Conservation (phyloP, 2,888 invertebrate species). For the Noctua pronuba region DNA sequence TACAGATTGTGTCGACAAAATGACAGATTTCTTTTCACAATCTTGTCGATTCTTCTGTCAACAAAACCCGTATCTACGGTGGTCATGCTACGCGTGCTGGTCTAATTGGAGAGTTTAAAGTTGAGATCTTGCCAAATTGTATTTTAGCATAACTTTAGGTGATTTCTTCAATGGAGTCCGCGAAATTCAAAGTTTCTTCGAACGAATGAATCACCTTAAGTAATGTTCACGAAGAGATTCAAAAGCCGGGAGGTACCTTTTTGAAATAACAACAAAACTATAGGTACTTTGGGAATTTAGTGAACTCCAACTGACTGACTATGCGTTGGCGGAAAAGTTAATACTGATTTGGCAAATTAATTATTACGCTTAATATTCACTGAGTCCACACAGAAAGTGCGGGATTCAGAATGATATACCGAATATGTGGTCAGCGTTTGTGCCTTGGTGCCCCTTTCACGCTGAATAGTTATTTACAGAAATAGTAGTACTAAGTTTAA, state of each 20-base stretch:
- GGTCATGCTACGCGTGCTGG: no score
- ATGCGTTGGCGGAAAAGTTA: not conserved
- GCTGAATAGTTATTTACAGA: no score
- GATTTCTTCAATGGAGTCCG: not conserved
- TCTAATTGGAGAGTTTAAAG: not conserved
- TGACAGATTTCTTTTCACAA: no score
- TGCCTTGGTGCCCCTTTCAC: no score
- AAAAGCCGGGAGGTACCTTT: not conserved
- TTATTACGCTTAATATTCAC: not conserved
- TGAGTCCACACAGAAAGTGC: not conserved
- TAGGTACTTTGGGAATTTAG: not conserved
- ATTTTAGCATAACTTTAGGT: not conserved
- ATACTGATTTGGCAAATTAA: slow-evolving; percentile 1
- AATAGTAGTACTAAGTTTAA: no score
- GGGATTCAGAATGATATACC: no score
- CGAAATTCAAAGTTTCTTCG: not conserved
- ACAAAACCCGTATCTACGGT: no score
- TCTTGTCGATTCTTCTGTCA: no score
- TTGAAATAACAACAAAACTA: not conserved
- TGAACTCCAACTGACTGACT: not conserved
- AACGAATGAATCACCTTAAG: not conserved
- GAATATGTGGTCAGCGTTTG: no score
- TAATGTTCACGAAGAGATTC: not conserved
- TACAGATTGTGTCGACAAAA: no score
- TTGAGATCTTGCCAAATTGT: not conserved